These are phyloP conservation scores for Chionoecetes opilio DNA, from an alignment of 1,140 invertebrate species.

Conservation along the genomic window DNA sequence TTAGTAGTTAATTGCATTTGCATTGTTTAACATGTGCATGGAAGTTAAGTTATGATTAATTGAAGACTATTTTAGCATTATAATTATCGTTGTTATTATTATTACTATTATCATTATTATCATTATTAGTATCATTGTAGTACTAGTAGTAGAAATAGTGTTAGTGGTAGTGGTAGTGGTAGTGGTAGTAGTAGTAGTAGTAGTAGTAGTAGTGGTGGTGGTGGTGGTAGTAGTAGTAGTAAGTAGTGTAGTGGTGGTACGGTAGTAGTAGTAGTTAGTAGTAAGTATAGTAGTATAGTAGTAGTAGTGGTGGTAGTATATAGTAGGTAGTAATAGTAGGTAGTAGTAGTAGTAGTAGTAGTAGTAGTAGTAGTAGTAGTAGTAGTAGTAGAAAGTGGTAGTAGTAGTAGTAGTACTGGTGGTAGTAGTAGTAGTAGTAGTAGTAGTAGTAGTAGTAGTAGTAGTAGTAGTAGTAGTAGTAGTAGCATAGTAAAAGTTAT, in stretches of 20 bases:
- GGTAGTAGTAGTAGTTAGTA: constrained; percentile 12
- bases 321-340: background rate
- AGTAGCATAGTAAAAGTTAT: background rate
- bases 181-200: constrained; percentile 29
- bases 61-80: no score
- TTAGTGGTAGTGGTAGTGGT: background rate
- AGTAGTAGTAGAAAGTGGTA: background rate
- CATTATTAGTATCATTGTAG: no score
- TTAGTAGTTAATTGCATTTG: no score
- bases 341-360: constrained; percentile 24
- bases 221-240: constrained; percentile 17
- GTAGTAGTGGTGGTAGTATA: background rate
- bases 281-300: background rate
- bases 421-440: constrained; percentile 14
- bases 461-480: constrained; percentile 23
- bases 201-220: background rate
- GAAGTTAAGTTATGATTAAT: no score
- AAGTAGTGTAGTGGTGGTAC: background rate
- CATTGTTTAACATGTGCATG: no score
- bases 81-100: no score
- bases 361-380: constrained; percentile 23
- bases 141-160: background rate
- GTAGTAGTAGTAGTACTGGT: background rate
- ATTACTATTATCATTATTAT: no score
- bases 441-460: constrained; percentile 24